Conservation (phyloP, 1,140 invertebrate species). For the Macrocentrus cingulum region DNA sequence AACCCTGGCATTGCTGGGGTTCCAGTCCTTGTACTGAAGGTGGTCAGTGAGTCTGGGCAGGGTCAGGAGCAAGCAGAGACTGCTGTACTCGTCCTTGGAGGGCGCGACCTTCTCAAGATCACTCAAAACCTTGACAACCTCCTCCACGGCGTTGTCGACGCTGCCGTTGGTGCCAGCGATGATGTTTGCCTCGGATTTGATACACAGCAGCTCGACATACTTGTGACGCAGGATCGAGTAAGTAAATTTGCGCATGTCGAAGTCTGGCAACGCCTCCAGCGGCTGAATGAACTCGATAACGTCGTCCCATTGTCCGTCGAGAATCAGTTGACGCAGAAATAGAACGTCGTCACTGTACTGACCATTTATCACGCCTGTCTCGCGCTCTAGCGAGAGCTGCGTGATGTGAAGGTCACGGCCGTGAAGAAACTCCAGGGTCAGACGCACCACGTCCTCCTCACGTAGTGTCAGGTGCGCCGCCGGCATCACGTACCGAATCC, state of each 20-base stretch:
- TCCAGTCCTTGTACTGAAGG: slow-evolving; percentile 88
- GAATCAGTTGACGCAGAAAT: slow-evolving; percentile 89
- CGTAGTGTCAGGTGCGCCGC: slow-evolving; percentile 79
- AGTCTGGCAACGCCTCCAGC: slow-evolving; percentile 77
- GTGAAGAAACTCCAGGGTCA: slow-evolving; percentile 90
- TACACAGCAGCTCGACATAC: slow-evolving; percentile 92
- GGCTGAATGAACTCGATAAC: slow-evolving; percentile 95
- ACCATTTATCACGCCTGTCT: slow-evolving; percentile 94
- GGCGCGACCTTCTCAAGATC: slow-evolving; percentile 87
- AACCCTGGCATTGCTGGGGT: slow-evolving; percentile 83
- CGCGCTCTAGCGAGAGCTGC: slow-evolving; percentile 89
- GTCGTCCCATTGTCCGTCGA: slow-evolving; percentile 98
- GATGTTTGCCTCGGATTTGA: slow-evolving; percentile 82
- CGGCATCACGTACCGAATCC: slow-evolving; percentile 73
- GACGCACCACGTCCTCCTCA: slow-evolving; percentile 89
- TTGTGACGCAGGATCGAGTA: slow-evolving; percentile 90
- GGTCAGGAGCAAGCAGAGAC: slow-evolving; percentile 89
- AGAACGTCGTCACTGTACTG: slow-evolving; percentile 88
- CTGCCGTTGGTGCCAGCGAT: slow-evolving; percentile 64
- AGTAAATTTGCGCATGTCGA: slow-evolving; percentile 79
- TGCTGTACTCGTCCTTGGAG: slow-evolving; percentile 92
- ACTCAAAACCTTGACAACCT: slow-evolving; percentile 88
- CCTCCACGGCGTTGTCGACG: slow-evolving; percentile 89
- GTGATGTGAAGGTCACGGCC: slow-evolving; percentile 87
- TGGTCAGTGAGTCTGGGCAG: slow-evolving; percentile 88